Evolutionary conservation across 2,888 invertebrate genomes (phyloP).

Genomic region (Sipunculus nudus): DNA sequence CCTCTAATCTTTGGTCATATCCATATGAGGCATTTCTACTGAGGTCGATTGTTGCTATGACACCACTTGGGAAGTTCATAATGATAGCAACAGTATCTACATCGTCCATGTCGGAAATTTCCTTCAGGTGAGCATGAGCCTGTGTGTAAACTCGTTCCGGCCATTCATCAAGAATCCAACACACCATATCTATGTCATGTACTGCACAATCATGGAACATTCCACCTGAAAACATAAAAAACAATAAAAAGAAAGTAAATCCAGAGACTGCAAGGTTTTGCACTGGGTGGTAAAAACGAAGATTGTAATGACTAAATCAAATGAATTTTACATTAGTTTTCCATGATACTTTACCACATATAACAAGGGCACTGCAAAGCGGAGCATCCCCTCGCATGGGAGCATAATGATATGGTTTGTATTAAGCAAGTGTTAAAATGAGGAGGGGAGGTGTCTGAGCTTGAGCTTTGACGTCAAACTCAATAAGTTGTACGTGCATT

Average conservation of each 20-base stretch:
- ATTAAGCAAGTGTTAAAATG: no score
- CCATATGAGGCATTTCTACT: constrained; percentile 74
- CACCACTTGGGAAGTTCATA: constrained; percentile 74
- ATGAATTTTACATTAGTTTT: no score
- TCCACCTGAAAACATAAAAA: constrained; percentile 68
- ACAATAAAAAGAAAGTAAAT: not conserved
- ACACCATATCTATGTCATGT: constrained; percentile 76
- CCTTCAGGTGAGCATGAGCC: constrained; percentile 72
- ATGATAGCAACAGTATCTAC: constrained; percentile 74
- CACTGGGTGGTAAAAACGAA: not conserved
- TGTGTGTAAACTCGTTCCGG: constrained; percentile 72
- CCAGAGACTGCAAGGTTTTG: no score
- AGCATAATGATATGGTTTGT: no score
- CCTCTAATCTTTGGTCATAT: constrained; percentile 77
- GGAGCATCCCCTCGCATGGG: no score
- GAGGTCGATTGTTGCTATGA: constrained; percentile 74
- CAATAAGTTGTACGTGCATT: no score
- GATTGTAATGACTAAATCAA: not conserved
- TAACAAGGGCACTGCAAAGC: no score
- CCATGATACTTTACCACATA: no score
- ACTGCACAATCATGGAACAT: constrained; percentile 78
- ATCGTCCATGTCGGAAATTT: constrained; percentile 73
- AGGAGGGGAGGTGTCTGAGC: no score
- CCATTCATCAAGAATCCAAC: constrained; percentile 74
- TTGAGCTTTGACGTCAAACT: no score